Evolutionary conservation across 2,113 vertebrate genomes (phyloP).

Genomic region (Pygoscelis adeliae): DNA sequence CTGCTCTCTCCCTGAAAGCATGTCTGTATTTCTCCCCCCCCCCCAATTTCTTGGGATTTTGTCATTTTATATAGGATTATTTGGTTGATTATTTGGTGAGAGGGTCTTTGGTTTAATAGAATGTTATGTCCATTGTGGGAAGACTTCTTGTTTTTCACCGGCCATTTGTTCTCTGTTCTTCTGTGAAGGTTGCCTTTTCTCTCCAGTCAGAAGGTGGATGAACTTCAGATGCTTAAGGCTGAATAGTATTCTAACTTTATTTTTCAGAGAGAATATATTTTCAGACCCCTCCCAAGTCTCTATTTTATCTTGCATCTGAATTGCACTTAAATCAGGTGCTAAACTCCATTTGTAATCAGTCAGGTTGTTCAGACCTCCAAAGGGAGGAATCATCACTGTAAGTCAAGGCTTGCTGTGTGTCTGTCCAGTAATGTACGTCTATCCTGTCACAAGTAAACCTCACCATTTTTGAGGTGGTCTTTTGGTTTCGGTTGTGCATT

Average conservation of each 20-base stretch:
- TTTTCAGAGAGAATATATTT: neutral
- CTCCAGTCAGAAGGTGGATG: neutral
- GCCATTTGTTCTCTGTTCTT: neutral
- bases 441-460: neutral
- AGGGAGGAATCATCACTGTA: neutral
- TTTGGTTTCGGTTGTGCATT: neutral
- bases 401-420: neutral
- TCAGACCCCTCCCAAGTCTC: neutral
- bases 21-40: neutral
- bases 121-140: neutral
- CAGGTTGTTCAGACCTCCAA: neutral
- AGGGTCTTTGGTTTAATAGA: neutral
- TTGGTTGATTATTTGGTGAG: neutral
- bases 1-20: neutral
- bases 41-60: neutral
- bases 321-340: neutral
- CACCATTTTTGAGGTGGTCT: neutral
- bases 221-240: neutral
- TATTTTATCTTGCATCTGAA: neutral
- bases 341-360: neutral
- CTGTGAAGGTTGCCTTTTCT: neutral
- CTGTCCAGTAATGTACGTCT: neutral
- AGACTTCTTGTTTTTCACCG: neutral
- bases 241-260: neutral
- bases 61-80: neutral